These are phyloP conservation scores for Falco novaeseelandiae DNA, from an alignment of 2,797 vertebrate genomes.

Conservation along the genomic window DNA sequence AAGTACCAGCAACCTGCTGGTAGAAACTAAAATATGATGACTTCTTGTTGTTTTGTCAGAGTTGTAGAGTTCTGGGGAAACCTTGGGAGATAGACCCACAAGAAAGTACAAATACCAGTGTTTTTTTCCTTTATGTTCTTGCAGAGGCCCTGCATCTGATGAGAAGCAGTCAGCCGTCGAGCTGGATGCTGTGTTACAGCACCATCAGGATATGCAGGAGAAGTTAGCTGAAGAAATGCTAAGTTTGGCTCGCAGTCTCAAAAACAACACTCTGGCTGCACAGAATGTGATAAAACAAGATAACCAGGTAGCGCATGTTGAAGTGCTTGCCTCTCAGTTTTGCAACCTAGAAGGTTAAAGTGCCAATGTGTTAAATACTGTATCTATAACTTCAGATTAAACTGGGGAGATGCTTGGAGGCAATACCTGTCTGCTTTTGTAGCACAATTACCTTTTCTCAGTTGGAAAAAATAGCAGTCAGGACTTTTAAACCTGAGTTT, in stretches of 20 bases:
- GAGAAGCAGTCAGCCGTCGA: slow-evolving; percentile 91
- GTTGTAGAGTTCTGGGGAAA: background rate
- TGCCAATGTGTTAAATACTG: background rate
- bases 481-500: background rate
- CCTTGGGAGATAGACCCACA: background rate
- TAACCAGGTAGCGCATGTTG: slow-evolving; percentile 85
- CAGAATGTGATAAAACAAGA: slow-evolving; percentile 98
- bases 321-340: background rate
- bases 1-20: background rate
- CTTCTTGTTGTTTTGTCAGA: background rate
- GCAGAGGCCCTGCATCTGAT: slow-evolving; percentile 77
- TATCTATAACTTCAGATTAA: background rate
- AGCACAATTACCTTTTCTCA: background rate
- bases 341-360: background rate
- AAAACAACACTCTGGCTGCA: slow-evolving; percentile 93
- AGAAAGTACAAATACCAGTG: background rate
- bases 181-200: slow-evolving; percentile 90
- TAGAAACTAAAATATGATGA: background rate
- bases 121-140: background rate
- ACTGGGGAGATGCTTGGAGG: background rate
- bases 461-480: background rate
- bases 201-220: slow-evolving; percentile 94
- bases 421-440: background rate
- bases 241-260: slow-evolving; percentile 90
- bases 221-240: slow-evolving; percentile 97